Percentiles rank a stretch among this genome's conserved stretches.
Conservation (phyloP, 2,888 invertebrate genomes). For the Pecten maximus region DNA sequence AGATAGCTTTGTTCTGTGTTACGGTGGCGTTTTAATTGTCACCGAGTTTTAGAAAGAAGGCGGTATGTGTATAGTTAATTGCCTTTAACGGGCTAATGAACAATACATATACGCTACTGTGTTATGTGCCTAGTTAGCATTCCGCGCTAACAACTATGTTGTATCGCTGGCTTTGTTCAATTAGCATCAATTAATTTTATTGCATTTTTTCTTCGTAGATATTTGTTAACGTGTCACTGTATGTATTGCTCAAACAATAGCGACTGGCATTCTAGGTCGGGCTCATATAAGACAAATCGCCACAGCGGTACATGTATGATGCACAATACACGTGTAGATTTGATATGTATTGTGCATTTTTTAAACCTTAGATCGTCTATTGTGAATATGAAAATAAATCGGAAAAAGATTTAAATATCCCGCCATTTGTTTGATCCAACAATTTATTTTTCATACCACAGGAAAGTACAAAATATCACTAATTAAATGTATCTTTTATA, state of each 20-base stretch:
- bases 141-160: not conserved
- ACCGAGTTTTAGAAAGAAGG: not conserved
- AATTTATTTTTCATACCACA: no score
- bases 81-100: conserved; percentile 4
- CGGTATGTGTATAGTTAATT: not conserved
- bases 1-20: conserved; percentile 22
- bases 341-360: no score
- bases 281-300: not conserved
- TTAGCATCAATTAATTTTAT: not conserved
- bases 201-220: not conserved
- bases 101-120: not conserved
- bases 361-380: no score
- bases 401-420: no score
- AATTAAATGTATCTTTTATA: no score
- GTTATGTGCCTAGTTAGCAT: not conserved
- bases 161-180: not conserved
- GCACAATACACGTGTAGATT: not conserved
- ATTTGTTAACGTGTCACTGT: not conserved
- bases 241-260: not conserved
- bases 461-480: no score
- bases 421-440: no score
- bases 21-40: not conserved
- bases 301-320: not conserved
- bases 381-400: no score
- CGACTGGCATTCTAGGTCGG: not conserved